Percentiles rank a stretch among this genome's conserved stretches.
These are phyloP conservation scores for Clanis bilineata DNA, from an alignment of 2,888 invertebrate genomes.

Conservation along the genomic window DNA sequence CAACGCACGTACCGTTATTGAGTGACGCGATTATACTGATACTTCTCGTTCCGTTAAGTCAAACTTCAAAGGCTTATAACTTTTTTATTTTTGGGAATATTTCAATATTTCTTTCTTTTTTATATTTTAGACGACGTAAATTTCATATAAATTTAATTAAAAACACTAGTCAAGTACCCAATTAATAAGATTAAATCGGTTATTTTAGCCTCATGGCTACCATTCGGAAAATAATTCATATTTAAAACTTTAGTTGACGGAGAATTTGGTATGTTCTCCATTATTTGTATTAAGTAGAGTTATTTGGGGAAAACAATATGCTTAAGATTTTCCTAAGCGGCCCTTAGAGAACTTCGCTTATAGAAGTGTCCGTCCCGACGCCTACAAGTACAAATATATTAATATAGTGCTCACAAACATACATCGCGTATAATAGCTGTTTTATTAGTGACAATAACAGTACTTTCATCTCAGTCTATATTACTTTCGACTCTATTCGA, in stretches of 20 bases:
- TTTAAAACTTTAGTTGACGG: not conserved
- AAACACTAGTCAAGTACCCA: too few species aligned
- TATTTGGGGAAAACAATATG: not conserved
- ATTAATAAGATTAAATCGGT: not conserved
- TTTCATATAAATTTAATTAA: too few species aligned
- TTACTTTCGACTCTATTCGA: too few species aligned
- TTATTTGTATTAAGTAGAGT: not conserved
- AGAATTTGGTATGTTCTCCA: not conserved
- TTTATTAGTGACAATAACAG: not conserved
- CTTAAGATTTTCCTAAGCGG: not conserved
- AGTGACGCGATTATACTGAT: too few species aligned
- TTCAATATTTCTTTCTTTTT: too few species aligned
- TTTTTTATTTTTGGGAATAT: too few species aligned
- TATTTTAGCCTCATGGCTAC: not conserved
- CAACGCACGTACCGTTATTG: too few species aligned
- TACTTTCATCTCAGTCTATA: not conserved
- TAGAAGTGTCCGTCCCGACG: slow-evolving; percentile 1
- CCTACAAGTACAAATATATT: slow-evolving; percentile 2
- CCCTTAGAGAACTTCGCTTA: not conserved
- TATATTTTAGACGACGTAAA: too few species aligned
- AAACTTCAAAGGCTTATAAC: too few species aligned
- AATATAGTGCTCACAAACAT: not conserved
- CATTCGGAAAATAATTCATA: not conserved
- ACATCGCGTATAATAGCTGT: not conserved
- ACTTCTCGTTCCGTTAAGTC: too few species aligned